These are phyloP conservation scores for Lochmaea capreae DNA, from an alignment of 2,888 invertebrate species.

Conservation along the genomic window DNA sequence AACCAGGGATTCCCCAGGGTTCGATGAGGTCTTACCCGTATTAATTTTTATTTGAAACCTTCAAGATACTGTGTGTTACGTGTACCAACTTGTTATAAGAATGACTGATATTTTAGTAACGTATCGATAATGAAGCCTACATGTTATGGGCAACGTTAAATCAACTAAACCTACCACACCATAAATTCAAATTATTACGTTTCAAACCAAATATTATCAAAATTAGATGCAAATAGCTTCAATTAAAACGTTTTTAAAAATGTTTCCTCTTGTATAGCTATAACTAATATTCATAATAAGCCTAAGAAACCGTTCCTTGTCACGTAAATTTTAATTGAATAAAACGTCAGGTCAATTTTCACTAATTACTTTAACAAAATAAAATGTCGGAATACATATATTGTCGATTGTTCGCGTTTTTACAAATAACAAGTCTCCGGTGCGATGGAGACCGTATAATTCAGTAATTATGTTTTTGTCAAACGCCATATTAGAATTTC, in stretches of 20 bases:
- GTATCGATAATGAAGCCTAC: no score
- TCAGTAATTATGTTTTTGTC: conserved; percentile 57
- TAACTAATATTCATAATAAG: neutral
- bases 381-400: conserved; percentile 49
- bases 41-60: no score
- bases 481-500: conserved; percentile 54
- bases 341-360: conserved; percentile 38
- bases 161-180: no score
- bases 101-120: no score
- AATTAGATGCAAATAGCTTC: no score
- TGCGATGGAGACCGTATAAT: conserved; percentile 48
- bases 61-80: no score
- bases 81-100: no score
- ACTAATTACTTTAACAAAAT: conserved; percentile 52
- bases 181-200: no score
- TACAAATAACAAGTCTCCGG: conserved; percentile 37
- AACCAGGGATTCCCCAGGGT: no score
- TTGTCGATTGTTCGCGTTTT: conserved; percentile 43
- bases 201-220: no score
- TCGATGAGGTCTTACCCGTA: no score
- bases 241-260: neutral
- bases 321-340: conserved; percentile 33
- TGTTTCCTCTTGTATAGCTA: neutral
- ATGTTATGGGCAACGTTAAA: no score
- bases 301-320: conserved; percentile 12